Evolutionary conservation across 2,888 invertebrate species (phyloP), one percentile per base, ranked within the genome.

Genomic region (Syrphus vitripennis): DNA sequence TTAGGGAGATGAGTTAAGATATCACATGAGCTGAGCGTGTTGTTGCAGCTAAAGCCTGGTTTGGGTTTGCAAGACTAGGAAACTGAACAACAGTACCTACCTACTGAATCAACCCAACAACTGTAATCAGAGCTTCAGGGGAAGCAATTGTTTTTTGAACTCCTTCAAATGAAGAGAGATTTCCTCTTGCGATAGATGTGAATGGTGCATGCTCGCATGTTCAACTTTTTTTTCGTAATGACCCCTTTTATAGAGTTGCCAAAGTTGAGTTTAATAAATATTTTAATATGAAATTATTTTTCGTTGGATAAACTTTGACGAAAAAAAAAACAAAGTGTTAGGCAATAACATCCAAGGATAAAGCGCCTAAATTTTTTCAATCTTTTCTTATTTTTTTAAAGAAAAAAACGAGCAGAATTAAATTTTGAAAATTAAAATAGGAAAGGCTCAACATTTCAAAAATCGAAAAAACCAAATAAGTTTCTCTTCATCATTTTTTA

Each of bases 1-100:
- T 86, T 82, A 70, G 69, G 82, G 77, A 82, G 86, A 86, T 86
- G 86, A 86, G 86, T 86, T 86, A 86, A 86, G 86, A 86, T 86
- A 86, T 86, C 86, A 86, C 70, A 82, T 57, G 57, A 37, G 21
- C 14, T 37, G 81, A 81, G 71, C 71, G 72, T 74, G 81, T 48
- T 61, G 74, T 57, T 40, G 72, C 45, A 19, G 21, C 34, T 42
- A 19, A 19, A 34, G n/a, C 34, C 19, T n/a, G 34, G 21, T n/a
- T 45, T 61, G 7, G 24, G 19, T 3, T 19, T 65, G 65, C 16
- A 59, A 24, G 45, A 63, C 75, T 57, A 71, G 45, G 65, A 67
- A 50, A 67, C 34, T 26, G 53, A 55, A 80, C 61, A 76, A 81
- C 67, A 42, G 80, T 75, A 61, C 53, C n/a, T n/a, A n/a, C n/a